Evolutionary conservation across 2,888 invertebrate species (phyloP).

Genomic region (Pheosia tremula): DNA sequence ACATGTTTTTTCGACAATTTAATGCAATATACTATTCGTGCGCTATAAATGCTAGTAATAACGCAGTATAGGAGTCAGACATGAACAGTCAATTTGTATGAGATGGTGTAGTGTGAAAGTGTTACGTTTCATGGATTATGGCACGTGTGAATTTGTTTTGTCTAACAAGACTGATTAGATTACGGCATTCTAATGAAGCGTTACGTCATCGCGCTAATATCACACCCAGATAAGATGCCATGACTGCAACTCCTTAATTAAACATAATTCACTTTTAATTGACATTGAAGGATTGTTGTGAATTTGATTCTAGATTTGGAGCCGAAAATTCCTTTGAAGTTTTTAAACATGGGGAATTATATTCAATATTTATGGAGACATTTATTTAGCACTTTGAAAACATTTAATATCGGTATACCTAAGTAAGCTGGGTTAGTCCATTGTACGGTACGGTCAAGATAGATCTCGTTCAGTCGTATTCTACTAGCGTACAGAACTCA

Average conservation of each 20-base stretch:
- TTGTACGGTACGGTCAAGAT: too few relatives aligned
- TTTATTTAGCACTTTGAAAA: too few relatives aligned
- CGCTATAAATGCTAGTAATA: not conserved
- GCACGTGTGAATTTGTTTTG: conserved; percentile 6
- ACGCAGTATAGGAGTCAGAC: not conserved
- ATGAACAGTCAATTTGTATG: not conserved
- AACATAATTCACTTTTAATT: not conserved
- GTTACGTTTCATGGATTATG: not conserved
- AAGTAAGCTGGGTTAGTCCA: too few relatives aligned
- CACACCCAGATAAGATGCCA: not conserved
- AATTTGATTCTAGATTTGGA: not conserved
- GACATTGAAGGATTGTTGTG: not conserved
- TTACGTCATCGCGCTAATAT: conserved; percentile 1
- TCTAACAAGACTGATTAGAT: conserved; percentile 2
- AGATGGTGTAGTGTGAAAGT: conserved; percentile 1
- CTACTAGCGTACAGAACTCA: too few relatives aligned
- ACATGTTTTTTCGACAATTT: too few relatives aligned
- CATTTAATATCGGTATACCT: too few relatives aligned
- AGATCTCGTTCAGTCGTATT: too few relatives aligned
- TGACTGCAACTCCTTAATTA: not conserved
- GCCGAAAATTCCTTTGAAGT: too few relatives aligned
- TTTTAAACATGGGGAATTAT: too few relatives aligned
- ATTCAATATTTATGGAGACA: too few relatives aligned
- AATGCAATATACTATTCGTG: not conserved
- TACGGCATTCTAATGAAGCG: conserved; percentile 2